phyloP scores from a whole-genome alignment of 1,140 invertebrate species.

The Papilio polyxenes region DNA sequence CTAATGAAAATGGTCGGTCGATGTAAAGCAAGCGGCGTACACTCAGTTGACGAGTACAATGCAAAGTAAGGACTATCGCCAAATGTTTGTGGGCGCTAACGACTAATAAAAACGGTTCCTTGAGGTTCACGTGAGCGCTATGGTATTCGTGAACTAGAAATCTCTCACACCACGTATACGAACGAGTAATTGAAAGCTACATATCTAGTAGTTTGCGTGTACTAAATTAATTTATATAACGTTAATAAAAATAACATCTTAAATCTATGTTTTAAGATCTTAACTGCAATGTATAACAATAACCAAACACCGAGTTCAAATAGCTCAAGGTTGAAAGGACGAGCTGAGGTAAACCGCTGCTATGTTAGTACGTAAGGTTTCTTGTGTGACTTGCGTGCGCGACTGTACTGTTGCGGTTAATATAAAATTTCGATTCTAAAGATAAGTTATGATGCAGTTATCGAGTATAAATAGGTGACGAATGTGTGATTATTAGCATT shows the following conservation, averaged over 20 bases:
- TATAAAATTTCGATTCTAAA: conserved; percentile 13
- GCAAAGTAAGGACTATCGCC: no score
- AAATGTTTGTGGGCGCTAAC: no score
- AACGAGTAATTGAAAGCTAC: no score
- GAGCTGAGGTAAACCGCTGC: conserved; percentile 2
- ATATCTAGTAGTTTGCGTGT: neutral
- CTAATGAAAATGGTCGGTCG: no score
- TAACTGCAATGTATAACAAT: neutral
- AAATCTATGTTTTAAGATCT: neutral
- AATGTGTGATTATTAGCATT: neutral
- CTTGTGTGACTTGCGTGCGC: conserved; percentile 28
- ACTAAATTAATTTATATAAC: neutral
- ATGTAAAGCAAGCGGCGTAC: no score
- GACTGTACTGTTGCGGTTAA: conserved; percentile 7
- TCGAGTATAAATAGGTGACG: conserved; percentile 6
- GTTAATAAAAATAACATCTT: neutral
- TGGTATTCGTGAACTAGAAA: no score
- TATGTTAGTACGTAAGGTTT: neutral
- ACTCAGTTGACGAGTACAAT: no score
- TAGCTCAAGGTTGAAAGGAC: conserved; percentile 22
- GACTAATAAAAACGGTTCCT: no score
- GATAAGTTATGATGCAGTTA: conserved; percentile 5
- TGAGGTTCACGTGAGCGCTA: no score
- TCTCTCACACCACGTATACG: no score
- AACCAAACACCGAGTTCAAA: neutral